Base-by-base conservation (phyloP, 2,888 invertebrate species). In the Phalangium opilio region DNA sequence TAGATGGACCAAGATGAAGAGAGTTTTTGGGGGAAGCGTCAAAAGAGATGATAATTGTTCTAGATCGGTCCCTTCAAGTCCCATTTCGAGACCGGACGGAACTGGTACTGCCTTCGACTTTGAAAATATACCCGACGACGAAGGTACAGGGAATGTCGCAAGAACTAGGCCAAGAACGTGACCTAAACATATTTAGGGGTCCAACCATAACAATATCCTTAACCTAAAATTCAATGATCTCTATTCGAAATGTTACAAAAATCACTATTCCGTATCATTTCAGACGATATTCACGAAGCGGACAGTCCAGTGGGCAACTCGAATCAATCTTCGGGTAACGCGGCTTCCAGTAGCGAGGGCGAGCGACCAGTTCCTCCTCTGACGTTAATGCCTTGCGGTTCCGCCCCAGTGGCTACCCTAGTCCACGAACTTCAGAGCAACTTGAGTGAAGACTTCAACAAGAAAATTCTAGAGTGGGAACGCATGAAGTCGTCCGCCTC, bases 401-500 rank as follows among this genome's bases (percentile, higher is more conserved):
- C 56, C 8, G 44, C 51, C 2, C 52, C 55, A 1, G 48, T 51
- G 1, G 44, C 50, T 12, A 49, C 60, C 38, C 60, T 63, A 17
- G 63, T 69, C 32, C 66, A 67, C 45, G 70, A 70, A 45, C 60
- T 70, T 19, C 67, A 67, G 55, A 62, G 63, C 55, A 78, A 79
- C 55, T 69, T 85, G 11, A 80, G 81, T 18, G 82, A 85, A 50
- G 86, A 87, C 59, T 86, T 86, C 63, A 73, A 80, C 33, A 80
- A 78, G 64, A 87, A 86, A 63, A 67, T 89, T 21, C 78, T 80
- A 55, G 86, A 87, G 64, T 89, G 87, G 89, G 81, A 87, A 60
- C 51, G 57, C 40, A 59, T 60, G 19, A 62, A 62, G 41, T 61
- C 45, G 1, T 27, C 27, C 27, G 27, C 8, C 8, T 7, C 5